Evolutionary conservation across 2,888 invertebrate species (phyloP).

Genomic region (Amphimallon solstitiale): DNA sequence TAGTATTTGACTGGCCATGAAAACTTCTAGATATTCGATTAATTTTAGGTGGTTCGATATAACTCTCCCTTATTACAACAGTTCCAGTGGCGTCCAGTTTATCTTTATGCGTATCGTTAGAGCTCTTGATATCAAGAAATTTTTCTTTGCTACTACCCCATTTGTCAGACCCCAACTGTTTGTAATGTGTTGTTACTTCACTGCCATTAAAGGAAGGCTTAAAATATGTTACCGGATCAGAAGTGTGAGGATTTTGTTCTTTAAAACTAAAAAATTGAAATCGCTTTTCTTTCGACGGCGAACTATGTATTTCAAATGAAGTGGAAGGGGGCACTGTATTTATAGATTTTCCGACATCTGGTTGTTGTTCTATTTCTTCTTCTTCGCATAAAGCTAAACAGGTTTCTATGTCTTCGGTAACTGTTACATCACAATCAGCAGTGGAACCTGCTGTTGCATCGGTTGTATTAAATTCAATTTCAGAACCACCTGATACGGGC

Average conservation of each 20-base stretch:
- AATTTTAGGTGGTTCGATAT: conserved; percentile 65
- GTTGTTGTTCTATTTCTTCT: conserved; percentile 28
- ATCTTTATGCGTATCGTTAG: conserved; percentile 21
- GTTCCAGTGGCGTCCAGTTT: conserved; percentile 53
- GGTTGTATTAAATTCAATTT: conserved; percentile 73
- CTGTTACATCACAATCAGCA: conserved; percentile 69
- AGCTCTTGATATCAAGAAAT: conserved; percentile 52
- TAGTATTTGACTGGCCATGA: conserved; percentile 57
- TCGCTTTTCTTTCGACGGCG: conserved; percentile 12
- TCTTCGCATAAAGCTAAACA: conserved; percentile 47
- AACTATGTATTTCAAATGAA: conserved; percentile 7
- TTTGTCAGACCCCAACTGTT: conserved; percentile 51
- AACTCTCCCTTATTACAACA: conserved; percentile 65
- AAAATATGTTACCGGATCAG: background rate
- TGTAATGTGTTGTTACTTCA: background rate
- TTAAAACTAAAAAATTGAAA: background rate
- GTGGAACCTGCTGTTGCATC: conserved; percentile 75
- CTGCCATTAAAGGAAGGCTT: background rate
- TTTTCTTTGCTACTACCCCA: conserved; percentile 59
- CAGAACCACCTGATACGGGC: conserved; percentile 74
- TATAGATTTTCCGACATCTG: conserved; percentile 2
- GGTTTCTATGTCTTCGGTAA: conserved; percentile 60
- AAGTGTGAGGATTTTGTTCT: background rate
- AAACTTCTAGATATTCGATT: conserved; percentile 62
- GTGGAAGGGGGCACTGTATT: conserved; percentile 4